phyloP scores from a whole-genome alignment of 2,888 invertebrate genomes.

The Amorpha juglandis region DNA sequence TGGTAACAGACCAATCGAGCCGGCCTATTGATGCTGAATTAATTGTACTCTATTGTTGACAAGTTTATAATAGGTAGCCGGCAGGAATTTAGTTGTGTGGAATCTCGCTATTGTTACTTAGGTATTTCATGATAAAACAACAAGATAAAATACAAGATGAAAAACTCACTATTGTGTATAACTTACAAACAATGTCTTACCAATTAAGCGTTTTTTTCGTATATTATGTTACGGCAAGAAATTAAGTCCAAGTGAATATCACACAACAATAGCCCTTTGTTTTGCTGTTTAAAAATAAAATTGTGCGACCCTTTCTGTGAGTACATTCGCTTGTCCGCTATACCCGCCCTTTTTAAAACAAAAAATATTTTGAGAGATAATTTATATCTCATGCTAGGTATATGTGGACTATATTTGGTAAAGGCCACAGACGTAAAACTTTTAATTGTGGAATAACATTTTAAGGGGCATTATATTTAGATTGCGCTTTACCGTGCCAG shows the following conservation, averaged over 20 bases:
- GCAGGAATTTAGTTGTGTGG: too few relatives aligned
- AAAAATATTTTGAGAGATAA: slow-evolving; percentile 4
- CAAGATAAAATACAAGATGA: too few relatives aligned
- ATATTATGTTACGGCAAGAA: not conserved
- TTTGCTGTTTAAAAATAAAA: slow-evolving; percentile 19
- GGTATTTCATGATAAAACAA: too few relatives aligned
- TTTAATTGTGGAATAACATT: not conserved
- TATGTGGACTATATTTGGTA: not conserved
- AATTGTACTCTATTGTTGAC: too few relatives aligned
- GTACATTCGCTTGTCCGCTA: slow-evolving; percentile 10
- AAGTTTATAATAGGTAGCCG: too few relatives aligned
- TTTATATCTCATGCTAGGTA: not conserved
- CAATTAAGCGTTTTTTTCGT: not conserved
- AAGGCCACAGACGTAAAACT: not conserved
- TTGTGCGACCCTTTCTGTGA: slow-evolving; percentile 1
- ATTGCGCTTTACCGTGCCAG: too few relatives aligned
- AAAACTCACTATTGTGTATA: too few relatives aligned
- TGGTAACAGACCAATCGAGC: too few relatives aligned
- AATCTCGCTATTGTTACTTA: too few relatives aligned
- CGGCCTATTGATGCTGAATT: too few relatives aligned
- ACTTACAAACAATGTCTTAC: too few relatives aligned
- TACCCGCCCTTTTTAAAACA: slow-evolving; percentile 2
- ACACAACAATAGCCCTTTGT: slow-evolving; percentile 14
- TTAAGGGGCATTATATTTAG: too few relatives aligned
- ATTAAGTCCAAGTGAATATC: not conserved